Base-by-base conservation (phyloP, 2,113 vertebrate genomes). In the Atlantisia rogersi region DNA sequence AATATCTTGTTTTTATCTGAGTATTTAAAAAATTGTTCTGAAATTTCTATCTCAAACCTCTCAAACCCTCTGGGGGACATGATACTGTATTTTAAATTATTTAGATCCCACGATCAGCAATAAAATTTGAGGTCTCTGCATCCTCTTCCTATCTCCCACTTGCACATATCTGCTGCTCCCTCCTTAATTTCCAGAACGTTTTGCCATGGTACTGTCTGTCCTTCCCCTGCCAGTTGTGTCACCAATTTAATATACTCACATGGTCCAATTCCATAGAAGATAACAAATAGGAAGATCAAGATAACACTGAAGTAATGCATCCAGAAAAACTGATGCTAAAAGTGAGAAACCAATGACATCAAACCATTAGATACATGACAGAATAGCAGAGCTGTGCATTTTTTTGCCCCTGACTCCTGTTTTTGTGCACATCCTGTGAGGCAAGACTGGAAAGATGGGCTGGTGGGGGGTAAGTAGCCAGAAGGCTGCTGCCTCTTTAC, bases 231-330 rank as follows among this genome's bases (percentile, higher is more conserved):
- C 35, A 63, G 15, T 28, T 58, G 44, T 76, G 55, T 22, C 46
- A 26, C n/a, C 29, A 40, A 21, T 10, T 3, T 35, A 28, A 50
- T 25, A 31, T 96, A 97, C 95, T 53, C 82, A 99, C 98, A 98
- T 39, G 98, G 98, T 84, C 99, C 98, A 82, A 81, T 95, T 65
- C 98, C 97, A 76, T 98, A 99, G 92, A 97, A 98, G 90, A 98
- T 82, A 82, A 99, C 98, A 3, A 98, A 99, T 6, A 97, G 35
- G 86, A 99, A 99, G 96, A 99, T 97, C 53, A 99, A 95, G 62
- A 93, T 64, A 90, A 99, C 98, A 80, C 98, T 99, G 98, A 98
- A 98, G 94, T 99, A 98, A 8, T 98, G 97, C 98, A 99, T 98
- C 99, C 98, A 99, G n/a, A 95, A 97, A 79, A 98, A 95, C 0